Percentiles rank a stretch among this genome's conserved stretches.
phyloP scores from a whole-genome alignment of 1,140 invertebrate genomes.

The Ruditapes philippinarum region DNA sequence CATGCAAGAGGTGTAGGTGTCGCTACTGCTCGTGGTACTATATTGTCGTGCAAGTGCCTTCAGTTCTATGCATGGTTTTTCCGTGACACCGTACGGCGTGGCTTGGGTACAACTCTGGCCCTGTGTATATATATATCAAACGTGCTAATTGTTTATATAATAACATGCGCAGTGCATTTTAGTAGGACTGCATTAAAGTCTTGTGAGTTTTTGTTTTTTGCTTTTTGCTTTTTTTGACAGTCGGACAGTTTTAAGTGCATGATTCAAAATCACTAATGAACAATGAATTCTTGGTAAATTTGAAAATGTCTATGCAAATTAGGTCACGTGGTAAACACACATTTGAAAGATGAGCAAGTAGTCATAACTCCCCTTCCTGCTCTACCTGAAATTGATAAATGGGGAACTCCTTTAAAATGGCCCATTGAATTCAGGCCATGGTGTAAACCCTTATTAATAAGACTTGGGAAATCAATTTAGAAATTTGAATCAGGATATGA shows the following conservation, averaged over 20 bases:
- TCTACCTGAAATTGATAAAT: slow-evolving; percentile 64
- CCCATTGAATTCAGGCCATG: not conserved
- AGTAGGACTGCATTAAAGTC: slow-evolving; percentile 33
- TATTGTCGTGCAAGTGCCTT: slow-evolving; percentile 88
- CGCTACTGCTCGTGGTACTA: slow-evolving; percentile 90
- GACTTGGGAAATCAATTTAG: too few relatives aligned
- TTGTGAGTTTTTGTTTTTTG: not conserved
- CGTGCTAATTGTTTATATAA: slow-evolving; percentile 58
- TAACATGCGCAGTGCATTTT: slow-evolving; percentile 42
- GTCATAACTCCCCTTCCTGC: slow-evolving; percentile 60
- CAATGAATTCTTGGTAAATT: not conserved
- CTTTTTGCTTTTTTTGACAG: too few relatives aligned
- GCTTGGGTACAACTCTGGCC: not conserved
- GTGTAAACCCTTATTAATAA: too few relatives aligned
- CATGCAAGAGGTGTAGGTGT: slow-evolving; percentile 98
- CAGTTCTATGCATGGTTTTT: slow-evolving; percentile 93
- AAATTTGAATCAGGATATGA: too few relatives aligned
- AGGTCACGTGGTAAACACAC: slow-evolving; percentile 32
- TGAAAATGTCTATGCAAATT: slow-evolving; percentile 35
- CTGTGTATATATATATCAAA: slow-evolving; percentile 66
- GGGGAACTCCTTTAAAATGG: slow-evolving; percentile 20
- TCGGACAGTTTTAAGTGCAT: slow-evolving; percentile 37
- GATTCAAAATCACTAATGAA: slow-evolving; percentile 17
- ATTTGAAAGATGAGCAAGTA: slow-evolving; percentile 49
- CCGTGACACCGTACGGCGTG: slow-evolving; percentile 10